These are phyloP conservation scores for Rhabdophis nuchalis DNA, from an alignment of 2,797 vertebrate species.

Conservation along the genomic window DNA sequence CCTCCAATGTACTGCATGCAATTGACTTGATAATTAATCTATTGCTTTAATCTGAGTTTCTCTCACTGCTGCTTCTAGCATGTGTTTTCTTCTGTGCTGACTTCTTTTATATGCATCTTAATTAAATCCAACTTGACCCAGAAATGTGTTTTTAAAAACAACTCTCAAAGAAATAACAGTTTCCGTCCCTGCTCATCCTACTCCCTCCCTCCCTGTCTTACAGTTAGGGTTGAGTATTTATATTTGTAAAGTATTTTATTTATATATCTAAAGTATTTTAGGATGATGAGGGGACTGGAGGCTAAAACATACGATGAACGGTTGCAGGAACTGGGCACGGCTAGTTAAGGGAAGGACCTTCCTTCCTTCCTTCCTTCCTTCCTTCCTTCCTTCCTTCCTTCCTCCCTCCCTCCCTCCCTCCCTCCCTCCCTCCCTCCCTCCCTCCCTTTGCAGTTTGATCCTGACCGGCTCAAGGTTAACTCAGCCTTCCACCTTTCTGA, in stretches of 20 bases:
- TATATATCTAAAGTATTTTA: too few species aligned
- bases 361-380: too few species aligned
- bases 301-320: too few species aligned
- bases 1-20: neutral
- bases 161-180: neutral
- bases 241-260: neutral
- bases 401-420: too few species aligned
- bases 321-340: too few species aligned
- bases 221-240: neutral
- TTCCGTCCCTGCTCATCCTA: neutral
- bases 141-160: neutral
- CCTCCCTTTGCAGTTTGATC: too few species aligned
- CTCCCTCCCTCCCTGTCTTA: neutral
- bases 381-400: too few species aligned
- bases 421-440: too few species aligned
- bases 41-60: neutral
- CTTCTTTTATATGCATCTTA: neutral
- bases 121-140: neutral
- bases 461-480: too few species aligned
- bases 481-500: too few species aligned
- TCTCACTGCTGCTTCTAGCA: neutral
- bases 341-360: too few species aligned
- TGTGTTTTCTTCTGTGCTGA: neutral
- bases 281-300: too few species aligned
- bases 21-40: neutral